Evolutionary conservation across 2,888 invertebrate species (phyloP).

Genomic region (Sminthurides aquaticus): DNA sequence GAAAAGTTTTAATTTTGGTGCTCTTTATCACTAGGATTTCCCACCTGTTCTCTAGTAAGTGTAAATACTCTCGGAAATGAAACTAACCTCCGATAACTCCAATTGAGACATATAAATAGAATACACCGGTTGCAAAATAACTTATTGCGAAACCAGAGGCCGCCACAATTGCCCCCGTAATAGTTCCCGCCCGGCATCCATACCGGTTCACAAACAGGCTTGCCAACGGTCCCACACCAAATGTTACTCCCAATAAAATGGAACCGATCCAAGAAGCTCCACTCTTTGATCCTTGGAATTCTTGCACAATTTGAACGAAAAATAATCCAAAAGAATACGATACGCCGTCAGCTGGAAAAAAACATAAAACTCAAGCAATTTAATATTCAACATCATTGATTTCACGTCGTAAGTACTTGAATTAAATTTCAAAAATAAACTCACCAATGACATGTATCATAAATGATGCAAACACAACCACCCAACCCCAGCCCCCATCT

Average conservation of each 20-base stretch:
- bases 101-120: slow-evolving; percentile 79
- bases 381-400: not conserved
- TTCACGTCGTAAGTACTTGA: not conserved
- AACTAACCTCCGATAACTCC: slow-evolving; percentile 75
- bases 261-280: slow-evolving; percentile 89
- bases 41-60: no score
- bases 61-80: no score
- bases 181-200: slow-evolving; percentile 85
- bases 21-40: no score
- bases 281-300: slow-evolving; percentile 75
- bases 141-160: slow-evolving; percentile 70
- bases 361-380: slow-evolving; percentile 47
- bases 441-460: slow-evolving; percentile 91
- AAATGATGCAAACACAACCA: slow-evolving; percentile 88
- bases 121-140: slow-evolving; percentile 71
- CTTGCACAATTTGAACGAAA: slow-evolving; percentile 73
- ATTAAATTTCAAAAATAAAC: not conserved
- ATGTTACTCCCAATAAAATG: slow-evolving; percentile 86
- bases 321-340: slow-evolving; percentile 98
- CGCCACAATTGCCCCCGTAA: slow-evolving; percentile 74
- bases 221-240: slow-evolving; percentile 91
- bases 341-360: slow-evolving; percentile 80
- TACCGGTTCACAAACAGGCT: slow-evolving; percentile 90
- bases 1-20: no score
- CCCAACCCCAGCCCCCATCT: slow-evolving; percentile 80